phyloP scores from a whole-genome alignment of 1,140 invertebrate genomes.

The Homarus americanus region DNA sequence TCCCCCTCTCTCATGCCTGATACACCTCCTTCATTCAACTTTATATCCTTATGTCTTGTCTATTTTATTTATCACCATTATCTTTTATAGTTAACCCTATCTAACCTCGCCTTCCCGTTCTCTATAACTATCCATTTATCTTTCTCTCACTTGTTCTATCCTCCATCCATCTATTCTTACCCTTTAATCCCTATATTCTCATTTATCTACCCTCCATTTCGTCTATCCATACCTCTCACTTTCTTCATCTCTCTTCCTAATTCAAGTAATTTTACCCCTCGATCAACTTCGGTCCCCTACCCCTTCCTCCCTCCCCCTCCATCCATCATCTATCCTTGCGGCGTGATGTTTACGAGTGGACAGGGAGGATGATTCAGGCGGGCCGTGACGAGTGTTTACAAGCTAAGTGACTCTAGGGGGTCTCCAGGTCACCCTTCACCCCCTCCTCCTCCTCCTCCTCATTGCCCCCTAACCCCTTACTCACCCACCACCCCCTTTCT shows the following conservation, averaged over 20 bases:
- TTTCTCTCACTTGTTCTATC: background rate
- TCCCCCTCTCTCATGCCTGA: background rate
- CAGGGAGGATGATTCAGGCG: too few relatives aligned
- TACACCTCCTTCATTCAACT: too few relatives aligned
- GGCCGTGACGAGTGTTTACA: background rate
- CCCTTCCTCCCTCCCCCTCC: background rate
- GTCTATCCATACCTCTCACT: too few relatives aligned
- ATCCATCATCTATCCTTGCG: background rate
- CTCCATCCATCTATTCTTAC: background rate
- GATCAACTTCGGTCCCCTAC: background rate
- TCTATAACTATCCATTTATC: constrained; percentile 1
- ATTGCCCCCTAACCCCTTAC: background rate
- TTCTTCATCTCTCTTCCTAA: background rate
- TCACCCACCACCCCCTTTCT: background rate
- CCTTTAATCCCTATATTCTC: background rate
- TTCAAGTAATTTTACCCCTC: background rate
- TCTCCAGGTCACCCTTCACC: background rate
- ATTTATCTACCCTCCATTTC: too few relatives aligned
- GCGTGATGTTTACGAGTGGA: too few relatives aligned
- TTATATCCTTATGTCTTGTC: too few relatives aligned
- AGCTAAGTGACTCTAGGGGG: constrained; percentile 8
- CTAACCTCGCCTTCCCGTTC: background rate
- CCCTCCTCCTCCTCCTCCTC: background rate
- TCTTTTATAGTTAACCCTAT: background rate
- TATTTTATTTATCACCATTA: background rate